Evolutionary conservation across 2,113 vertebrate genomes (phyloP), one percentile per base, ranked within the genome.

Genomic region (Lampris incognitus): DNA sequence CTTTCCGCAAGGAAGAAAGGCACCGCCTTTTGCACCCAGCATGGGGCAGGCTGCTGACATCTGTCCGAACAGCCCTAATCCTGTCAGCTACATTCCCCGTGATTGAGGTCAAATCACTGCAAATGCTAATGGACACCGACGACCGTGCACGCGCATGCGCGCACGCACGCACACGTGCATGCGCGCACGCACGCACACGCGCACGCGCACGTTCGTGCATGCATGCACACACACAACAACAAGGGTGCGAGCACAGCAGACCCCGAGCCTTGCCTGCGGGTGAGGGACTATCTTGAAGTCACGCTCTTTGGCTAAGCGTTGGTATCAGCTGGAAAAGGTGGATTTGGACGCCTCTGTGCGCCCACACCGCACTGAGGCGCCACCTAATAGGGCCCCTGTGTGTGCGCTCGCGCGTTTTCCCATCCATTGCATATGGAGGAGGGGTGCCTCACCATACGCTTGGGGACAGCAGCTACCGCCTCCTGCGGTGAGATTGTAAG

Each of bases 291-390:
- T 73, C 77, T 80, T 59, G 37, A 81, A 72, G 87, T 81, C 82
- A 87, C 79, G 74, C 82, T 75, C 72, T 78, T 55, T 82, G 83
- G 79, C 84, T 83, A 70, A 87, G 86, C 78, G 63, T 76, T 88
- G 83, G 72, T 76, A 90, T 91, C 87, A 86, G 79, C 85, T 84
- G 72, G 82, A 87, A 89, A 86, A 90, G 87, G 92, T 87, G 85
- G 91, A 93, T 92, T 90, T 90, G 75, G 74, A 62, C 77, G 24
- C 66, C 69, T 83, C 77, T 77, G 79, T 84, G 88, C 48, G 85
- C 82, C 73, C 65, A 82, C 70, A 76, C 82, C 61, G 73, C 49
- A 64, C 80, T 42, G 77, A 69, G 72, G 75, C 80, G 63, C 65
- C 59, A 68, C 64, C 78, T 75, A 84, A 92, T 81, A 84, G 88